Percentiles rank a stretch among this genome's conserved stretches.
These are phyloP conservation scores for Calameuta idolon DNA, from an alignment of 2,888 invertebrate species.

Conservation along the genomic window DNA sequence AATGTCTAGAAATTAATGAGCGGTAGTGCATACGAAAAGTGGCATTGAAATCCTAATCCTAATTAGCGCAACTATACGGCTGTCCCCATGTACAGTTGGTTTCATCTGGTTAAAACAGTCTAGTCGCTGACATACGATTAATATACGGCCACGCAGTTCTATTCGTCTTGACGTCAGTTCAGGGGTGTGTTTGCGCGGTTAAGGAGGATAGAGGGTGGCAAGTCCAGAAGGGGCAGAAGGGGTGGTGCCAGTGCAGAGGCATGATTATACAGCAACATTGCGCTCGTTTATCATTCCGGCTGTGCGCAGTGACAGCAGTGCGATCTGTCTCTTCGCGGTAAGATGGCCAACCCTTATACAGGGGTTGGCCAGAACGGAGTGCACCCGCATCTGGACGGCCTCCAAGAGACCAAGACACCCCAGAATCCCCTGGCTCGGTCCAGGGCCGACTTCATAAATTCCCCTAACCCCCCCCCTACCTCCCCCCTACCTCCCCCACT, in stretches of 20 bases:
- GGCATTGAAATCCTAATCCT: not conserved
- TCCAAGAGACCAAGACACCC: constrained; percentile 59
- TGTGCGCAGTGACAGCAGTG: constrained; percentile 50
- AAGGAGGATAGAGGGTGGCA: not conserved
- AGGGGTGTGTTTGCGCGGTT: not conserved
- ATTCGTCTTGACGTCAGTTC: not conserved
- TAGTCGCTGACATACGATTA: not conserved
- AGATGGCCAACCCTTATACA: constrained; percentile 59
- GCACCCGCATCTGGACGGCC: constrained; percentile 57
- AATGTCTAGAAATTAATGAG: too few relatives aligned
- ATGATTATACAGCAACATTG: constrained; percentile 61
- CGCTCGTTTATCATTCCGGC: constrained; percentile 59
- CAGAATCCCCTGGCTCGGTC: constrained; percentile 50
- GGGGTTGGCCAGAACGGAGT: constrained; percentile 25
- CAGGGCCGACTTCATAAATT: constrained; percentile 59
- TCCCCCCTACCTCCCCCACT: constrained; percentile 18
- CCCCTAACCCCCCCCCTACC: constrained; percentile 37
- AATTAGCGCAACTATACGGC: not conserved
- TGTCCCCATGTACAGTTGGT: not conserved
- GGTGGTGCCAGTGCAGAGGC: constrained; percentile 23
- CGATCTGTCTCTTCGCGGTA: constrained; percentile 61
- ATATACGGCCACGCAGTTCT: not conserved
- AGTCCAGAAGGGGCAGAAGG: not conserved
- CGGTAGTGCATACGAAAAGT: not conserved
- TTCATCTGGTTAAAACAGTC: not conserved